Base-by-base conservation (phyloP, 2,888 invertebrate genomes). In the Frankliniella fusca region DNA sequence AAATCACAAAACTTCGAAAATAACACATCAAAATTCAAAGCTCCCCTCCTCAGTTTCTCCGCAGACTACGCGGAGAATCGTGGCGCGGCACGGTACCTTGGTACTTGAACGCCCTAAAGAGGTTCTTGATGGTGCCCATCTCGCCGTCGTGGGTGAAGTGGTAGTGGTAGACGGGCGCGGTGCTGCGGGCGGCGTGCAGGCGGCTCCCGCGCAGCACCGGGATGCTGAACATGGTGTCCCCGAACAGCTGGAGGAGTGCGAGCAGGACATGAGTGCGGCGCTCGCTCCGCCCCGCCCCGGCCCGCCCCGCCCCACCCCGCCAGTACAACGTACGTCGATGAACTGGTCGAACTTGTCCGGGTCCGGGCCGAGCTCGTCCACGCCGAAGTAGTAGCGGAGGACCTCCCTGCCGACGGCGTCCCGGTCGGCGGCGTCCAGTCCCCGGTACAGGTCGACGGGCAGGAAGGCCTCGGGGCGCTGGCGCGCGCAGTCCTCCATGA, bases 151-250 rank as follows among this genome's bases (percentile, higher is more conserved):
- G 70, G 5, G n/a, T 23, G 70, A 70, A 70, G 70, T 23, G 23
- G 70, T 70, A 70, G 70, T 70, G 70, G 23, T n/a, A 70, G n/a
- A 70, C 70, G 8, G 70, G 70, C 23, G 70, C 70, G 70, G 70
- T 0, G 23, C n/a, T 11, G 70, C 23, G 9, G 70, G 70, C 70
- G 9, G 70, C 23, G 70, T 70, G 70, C 70, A 70, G 70, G 1
- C 70, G 70, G 23, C 70, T 23, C 23, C 11, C 23, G 11, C 70
- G 7, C n/a, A 70, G 70, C 23, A 70, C 70, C 9, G 70, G 70
- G 23, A 70, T 5, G 23, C 9, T 23, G 70, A 70, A 70, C 70
- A 70, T n/a, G 23, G 70, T 23, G 70, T 70, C 70, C 23, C 70
- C 70, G 70, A 70, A 70, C 70, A 70, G 70, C 70, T 70, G 70